Evolutionary conservation across 2,797 vertebrate genomes (phyloP).

Genomic region (Lagodon rhomboides): DNA sequence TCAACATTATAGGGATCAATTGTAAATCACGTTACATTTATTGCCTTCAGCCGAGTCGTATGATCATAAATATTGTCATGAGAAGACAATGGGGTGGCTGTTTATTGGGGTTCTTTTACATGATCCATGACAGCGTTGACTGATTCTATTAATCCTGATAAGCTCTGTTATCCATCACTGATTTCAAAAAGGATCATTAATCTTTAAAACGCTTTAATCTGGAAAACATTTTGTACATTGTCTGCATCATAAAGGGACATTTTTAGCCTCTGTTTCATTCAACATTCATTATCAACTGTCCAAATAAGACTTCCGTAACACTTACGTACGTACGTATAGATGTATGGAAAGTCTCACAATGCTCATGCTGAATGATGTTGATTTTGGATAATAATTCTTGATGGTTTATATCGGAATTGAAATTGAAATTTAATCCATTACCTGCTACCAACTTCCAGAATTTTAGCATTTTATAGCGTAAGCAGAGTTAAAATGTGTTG

Average conservation of each 20-base stretch:
- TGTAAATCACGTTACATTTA: conserved; percentile 76
- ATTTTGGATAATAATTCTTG: not conserved
- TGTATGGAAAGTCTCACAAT: not conserved
- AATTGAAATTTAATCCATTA: not conserved
- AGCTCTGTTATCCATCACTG: not conserved
- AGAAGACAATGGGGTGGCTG: not conserved
- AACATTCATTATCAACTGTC: not conserved
- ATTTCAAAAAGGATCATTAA: not conserved
- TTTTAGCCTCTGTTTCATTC: not conserved
- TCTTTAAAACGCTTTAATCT: not conserved
- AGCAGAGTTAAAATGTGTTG: not conserved
- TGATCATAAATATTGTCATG: conserved; percentile 52
- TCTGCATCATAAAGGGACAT: not conserved
- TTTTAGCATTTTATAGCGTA: not conserved
- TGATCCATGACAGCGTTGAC: not conserved
- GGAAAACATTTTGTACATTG: not conserved
- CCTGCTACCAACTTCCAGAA: not conserved
- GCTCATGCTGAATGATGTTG: not conserved
- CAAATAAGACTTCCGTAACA: too few relatives aligned
- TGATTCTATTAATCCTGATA: not conserved
- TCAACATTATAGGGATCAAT: conserved; percentile 77
- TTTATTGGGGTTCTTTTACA: conserved; percentile 17
- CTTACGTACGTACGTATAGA: not conserved
- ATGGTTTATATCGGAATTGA: not conserved
- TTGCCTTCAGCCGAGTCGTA: conserved; percentile 61